phyloP scores from a whole-genome alignment of 2,888 invertebrate species.

The Nemurella pictetii region DNA sequence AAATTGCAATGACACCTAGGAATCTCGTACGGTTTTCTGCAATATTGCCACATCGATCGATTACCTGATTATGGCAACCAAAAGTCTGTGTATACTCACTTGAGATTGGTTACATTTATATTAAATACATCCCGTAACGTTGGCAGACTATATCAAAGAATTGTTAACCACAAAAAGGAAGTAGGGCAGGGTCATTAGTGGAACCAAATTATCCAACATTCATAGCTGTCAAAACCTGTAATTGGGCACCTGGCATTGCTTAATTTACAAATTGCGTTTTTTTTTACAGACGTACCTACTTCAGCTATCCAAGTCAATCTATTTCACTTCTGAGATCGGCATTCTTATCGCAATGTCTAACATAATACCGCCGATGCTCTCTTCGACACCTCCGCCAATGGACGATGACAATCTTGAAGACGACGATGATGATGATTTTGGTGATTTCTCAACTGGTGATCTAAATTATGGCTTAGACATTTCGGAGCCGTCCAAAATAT shows the following conservation, averaged over 20 bases:
- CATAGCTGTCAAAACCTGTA: not conserved
- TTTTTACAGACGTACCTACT: not conserved
- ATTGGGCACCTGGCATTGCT: not conserved
- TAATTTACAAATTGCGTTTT: too few relatives aligned
- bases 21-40: not conserved
- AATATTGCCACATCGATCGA: not conserved
- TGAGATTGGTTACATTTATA: not conserved
- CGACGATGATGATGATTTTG: constrained; percentile 57
- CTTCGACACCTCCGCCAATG: constrained; percentile 67
- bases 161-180: not conserved
- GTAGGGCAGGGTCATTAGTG: not conserved
- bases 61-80: not conserved
- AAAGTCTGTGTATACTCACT: not conserved
- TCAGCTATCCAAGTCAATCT: not conserved
- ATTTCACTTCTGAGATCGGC: not conserved
- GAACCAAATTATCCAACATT: not conserved
- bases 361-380: constrained; percentile 63
- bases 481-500: not conserved
- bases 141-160: not conserved
- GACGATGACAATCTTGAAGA: constrained; percentile 60
- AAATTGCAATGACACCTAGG: not conserved
- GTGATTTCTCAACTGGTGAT: constrained; percentile 46
- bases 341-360: constrained; percentile 39
- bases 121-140: not conserved
- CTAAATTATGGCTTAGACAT: constrained; percentile 49